These are phyloP conservation scores for Arctia plantaginis DNA, from an alignment of 2,888 invertebrate species.

Conservation along the genomic window DNA sequence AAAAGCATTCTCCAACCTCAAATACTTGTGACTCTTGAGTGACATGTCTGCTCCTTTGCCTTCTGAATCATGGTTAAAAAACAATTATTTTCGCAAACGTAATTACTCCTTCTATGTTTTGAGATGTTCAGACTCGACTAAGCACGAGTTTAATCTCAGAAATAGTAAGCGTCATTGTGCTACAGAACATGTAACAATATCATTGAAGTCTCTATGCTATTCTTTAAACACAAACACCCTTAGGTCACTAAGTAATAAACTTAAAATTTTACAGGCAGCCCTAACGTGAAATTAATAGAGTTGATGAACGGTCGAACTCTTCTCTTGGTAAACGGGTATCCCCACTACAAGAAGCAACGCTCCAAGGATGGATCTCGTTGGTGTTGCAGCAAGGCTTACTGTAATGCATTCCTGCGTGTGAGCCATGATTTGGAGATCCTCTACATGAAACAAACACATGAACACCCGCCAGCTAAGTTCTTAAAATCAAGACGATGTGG, in stretches of 20 bases:
- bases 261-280: conserved; percentile 11
- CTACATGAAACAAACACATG: conserved; percentile 34
- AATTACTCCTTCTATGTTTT: not conserved
- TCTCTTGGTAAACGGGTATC: conserved; percentile 56
- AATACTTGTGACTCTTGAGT: too few relatives aligned
- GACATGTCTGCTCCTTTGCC: too few relatives aligned
- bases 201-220: not conserved
- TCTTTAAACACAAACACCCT: not conserved
- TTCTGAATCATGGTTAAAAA: not conserved
- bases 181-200: not conserved
- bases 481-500: conserved; percentile 28
- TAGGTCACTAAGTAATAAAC: conserved; percentile 3
- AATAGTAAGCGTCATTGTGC: not conserved
- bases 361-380: conserved; percentile 48
- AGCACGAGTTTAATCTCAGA: not conserved
- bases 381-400: conserved; percentile 58
- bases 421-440: conserved; percentile 32
- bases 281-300: conserved; percentile 46
- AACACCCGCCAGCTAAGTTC: conserved; percentile 47
- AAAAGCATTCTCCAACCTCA: too few relatives aligned
- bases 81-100: not conserved
- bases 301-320: conserved; percentile 52
- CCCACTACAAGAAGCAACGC: conserved; percentile 56
- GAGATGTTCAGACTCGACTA: not conserved
- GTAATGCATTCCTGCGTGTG: conserved; percentile 56